Conservation (phyloP, 2,113 vertebrate genomes). For the Periophthalmodon schlosseri region DNA sequence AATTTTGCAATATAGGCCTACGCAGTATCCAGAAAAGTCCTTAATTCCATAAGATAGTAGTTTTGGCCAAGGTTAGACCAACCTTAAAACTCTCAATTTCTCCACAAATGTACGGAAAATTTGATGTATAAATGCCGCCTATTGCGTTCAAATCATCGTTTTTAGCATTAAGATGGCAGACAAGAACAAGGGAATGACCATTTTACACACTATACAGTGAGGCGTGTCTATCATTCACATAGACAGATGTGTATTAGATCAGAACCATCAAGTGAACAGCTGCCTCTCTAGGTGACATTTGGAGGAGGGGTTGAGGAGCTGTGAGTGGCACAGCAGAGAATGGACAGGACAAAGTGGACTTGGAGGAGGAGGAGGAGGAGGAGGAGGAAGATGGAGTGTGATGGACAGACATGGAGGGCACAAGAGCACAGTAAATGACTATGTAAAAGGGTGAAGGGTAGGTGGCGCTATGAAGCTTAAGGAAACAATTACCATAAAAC, state of each 20-base stretch:
- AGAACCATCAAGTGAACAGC: not conserved
- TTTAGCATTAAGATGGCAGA: not conserved
- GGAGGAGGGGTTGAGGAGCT: constrained; percentile 17
- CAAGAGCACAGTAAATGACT: constrained; percentile 29
- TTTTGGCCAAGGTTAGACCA: too few species aligned
- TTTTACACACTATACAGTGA: not conserved
- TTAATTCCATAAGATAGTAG: too few species aligned
- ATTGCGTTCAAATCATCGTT: too few species aligned
- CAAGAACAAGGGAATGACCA: not conserved
- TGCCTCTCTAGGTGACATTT: constrained; percentile 16
- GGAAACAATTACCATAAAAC: not conserved
- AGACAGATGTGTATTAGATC: constrained; percentile 20
- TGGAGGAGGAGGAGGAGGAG: constrained; percentile 1
- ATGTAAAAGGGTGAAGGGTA: constrained; percentile 19
- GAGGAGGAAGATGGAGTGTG: not conserved
- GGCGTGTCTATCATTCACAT: constrained; percentile 10
- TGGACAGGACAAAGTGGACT: constrained; percentile 8
- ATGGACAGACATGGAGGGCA: constrained; percentile 30
- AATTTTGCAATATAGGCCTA: too few species aligned
- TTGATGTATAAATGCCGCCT: not conserved
- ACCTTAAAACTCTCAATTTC: not conserved
- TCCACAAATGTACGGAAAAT: too few species aligned
- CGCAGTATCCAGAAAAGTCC: too few species aligned
- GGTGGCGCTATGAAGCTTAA: not conserved
- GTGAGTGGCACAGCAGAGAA: constrained; percentile 21